Evolutionary conservation across 2,888 invertebrate species (phyloP), one percentile per base, ranked within the genome.

Genomic region (Ochropleura leucogaster): DNA sequence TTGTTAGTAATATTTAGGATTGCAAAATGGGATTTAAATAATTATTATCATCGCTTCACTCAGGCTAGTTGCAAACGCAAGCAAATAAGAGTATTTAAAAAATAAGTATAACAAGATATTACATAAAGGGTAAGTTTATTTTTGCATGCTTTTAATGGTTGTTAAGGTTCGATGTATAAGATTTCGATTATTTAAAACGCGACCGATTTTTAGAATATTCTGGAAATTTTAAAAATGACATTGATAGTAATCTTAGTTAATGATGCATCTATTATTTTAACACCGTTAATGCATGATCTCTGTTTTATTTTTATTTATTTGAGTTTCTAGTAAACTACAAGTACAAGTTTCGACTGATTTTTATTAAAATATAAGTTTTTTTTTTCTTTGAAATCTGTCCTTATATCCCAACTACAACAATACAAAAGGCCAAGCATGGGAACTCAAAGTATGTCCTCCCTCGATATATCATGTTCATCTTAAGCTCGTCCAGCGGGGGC

Each of bases 391-490:
- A 20, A 42, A 5, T 12, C 0, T 0, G 3, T 4, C 44, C 42
- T 57, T 5, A 20, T 57, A 44, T 64, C 57, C 46, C 49, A 79
- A 68, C 64, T 18, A 60, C 0, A 68, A 59, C 18, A n/a, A 55
- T 12, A 51, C 46, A 60, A 64, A 49, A 49, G 4, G 47, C 20
- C 64, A 59, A 68, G 57, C 49, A 68, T 10, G 62, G 40, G n/a
- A 70, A 55, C 70, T 62, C 62, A 64, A 63, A 69, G 60, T 66
- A 51, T 78, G 67, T 65, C 62, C 51, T 49, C 53, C 14, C 57
- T 75, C 77, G 74, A 85, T 85, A 80, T 80, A 85, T 87, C 83
- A 87, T 75, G 74, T 68, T 73, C 85, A 64, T 80, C 76, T 77
- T 78, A 82, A 74, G 73, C 62, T 64, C 59, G 68, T 57, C 72